phyloP scores from a whole-genome alignment of 2,888 invertebrate species.

The Ochropleura leucogaster region DNA sequence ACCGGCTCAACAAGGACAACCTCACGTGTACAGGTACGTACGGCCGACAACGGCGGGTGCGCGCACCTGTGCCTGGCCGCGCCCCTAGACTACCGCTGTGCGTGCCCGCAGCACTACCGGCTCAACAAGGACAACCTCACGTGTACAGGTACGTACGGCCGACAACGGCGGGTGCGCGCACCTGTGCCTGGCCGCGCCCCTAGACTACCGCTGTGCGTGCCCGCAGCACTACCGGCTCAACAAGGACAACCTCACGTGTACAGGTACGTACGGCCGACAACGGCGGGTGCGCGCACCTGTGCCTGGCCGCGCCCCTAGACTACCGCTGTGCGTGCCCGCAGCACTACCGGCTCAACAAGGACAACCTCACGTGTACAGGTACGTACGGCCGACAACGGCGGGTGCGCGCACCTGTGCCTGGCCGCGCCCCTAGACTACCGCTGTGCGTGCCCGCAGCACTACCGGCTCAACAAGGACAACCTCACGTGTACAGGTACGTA shows the following conservation, averaged over 20 bases:
- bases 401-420: conserved; percentile 96
- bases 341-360: conserved; percentile 93
- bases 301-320: conserved; percentile 91
- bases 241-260: conserved; percentile 93
- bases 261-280: conserved; percentile 91
- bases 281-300: conserved; percentile 96
- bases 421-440: conserved; percentile 86
- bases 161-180: conserved; percentile 96
- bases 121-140: conserved; percentile 93
- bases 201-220: conserved; percentile 93
- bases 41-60: conserved; percentile 95
- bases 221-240: conserved; percentile 94
- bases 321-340: conserved; percentile 94
- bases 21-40: conserved; percentile 92
- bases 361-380: conserved; percentile 93
- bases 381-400: conserved; percentile 93
- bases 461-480: conserved; percentile 92
- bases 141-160: conserved; percentile 91
- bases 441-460: conserved; percentile 96
- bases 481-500: conserved; percentile 92
- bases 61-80: conserved; percentile 95
- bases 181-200: conserved; percentile 93
- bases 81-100: conserved; percentile 90
- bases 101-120: conserved; percentile 95
- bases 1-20: conserved; percentile 92